phyloP scores from a whole-genome alignment of 1,140 invertebrate species.

The Oncopodura yosiiana region DNA sequence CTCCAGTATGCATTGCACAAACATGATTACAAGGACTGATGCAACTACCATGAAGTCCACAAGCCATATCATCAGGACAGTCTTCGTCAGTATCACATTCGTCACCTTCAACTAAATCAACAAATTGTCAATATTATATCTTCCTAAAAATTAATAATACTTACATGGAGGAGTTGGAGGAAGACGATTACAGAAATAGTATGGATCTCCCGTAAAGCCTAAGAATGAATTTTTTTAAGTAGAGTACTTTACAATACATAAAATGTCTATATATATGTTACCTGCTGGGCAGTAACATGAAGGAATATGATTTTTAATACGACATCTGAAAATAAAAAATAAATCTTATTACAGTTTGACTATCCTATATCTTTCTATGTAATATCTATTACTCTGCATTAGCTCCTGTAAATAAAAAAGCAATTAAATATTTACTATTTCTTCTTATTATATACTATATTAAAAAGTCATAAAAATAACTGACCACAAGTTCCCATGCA shows the following conservation, averaged over 20 bases:
- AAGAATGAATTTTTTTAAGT: no score
- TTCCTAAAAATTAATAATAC: background rate
- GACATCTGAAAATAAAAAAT: conserved; percentile 18
- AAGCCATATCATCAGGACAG: conserved; percentile 35
- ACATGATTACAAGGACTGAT: conserved; percentile 34
- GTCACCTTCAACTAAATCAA: conserved; percentile 32
- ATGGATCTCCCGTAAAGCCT: conserved; percentile 32
- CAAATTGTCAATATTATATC: background rate
- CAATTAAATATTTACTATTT: no score
- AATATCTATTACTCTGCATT: no score
- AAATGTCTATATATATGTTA: no score
- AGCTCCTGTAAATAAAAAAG: no score
- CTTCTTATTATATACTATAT: no score
- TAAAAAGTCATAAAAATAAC: no score
- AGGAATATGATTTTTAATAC: conserved; percentile 33
- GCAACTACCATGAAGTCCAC: conserved; percentile 32
- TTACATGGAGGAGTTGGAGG: conserved; percentile 33
- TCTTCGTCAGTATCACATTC: conserved; percentile 33
- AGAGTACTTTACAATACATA: no score
- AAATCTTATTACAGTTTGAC: background rate
- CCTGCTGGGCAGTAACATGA: conserved; percentile 32
- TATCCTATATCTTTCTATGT: no score
- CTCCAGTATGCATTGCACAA: conserved; percentile 34
- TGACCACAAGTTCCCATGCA: conserved; percentile 52
- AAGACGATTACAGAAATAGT: conserved; percentile 32